Base-by-base conservation (phyloP, 2,113 vertebrate genomes). In the Erythrocercus mccallii region DNA sequence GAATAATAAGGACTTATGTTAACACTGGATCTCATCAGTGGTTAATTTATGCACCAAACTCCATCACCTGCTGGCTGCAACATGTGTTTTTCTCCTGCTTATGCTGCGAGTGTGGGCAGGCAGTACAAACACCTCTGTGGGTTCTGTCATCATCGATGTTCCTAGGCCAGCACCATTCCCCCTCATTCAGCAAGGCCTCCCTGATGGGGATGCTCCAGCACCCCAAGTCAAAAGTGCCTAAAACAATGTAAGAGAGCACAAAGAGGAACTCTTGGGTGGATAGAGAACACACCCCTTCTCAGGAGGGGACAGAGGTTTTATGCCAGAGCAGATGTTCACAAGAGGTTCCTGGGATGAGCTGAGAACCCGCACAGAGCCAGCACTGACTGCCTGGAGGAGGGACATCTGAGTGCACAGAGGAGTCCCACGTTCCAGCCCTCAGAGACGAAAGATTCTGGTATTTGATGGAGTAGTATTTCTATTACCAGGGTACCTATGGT, bases 1-100 rank as follows among this genome's bases (percentile, higher is more conserved):
- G 1, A 40, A 22, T 30, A 35, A 51, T 0, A 0, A 8, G 3
- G 5, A 58, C 12, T n/a, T 64, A 9, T 15, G 23, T 5, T 27
- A 54, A 30, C 5, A 5, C 0, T 0, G 6, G 25, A 44, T 20
- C 18, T 40, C 4, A 0, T 2, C 4, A 5, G 23, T 19, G 3
- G 9, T 19, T 42, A 9, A 60, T 23, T 62, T 30, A 37, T 24
- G 42, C 21, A 10, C 53, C 15, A 19, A 60, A 8, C 13, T 47
- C 42, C 37, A 27, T 45, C 81, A 38, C 7, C 5, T 7, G 1
- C 45, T 76, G 50, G 31, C 50, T 42, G 33, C 37, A 86, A 21
- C 2, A 2, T 0, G 0, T 31, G 2, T 21, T 51, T 73, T 50
- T 33, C 42, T 81, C 24, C n/a, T 65, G 45, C 12, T 2, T 4